A percentile compares a stretch with the other conserved stretches of the same genome.
Conservation (phyloP, 2,113 vertebrate species). For the Tachycineta bicolor region DNA sequence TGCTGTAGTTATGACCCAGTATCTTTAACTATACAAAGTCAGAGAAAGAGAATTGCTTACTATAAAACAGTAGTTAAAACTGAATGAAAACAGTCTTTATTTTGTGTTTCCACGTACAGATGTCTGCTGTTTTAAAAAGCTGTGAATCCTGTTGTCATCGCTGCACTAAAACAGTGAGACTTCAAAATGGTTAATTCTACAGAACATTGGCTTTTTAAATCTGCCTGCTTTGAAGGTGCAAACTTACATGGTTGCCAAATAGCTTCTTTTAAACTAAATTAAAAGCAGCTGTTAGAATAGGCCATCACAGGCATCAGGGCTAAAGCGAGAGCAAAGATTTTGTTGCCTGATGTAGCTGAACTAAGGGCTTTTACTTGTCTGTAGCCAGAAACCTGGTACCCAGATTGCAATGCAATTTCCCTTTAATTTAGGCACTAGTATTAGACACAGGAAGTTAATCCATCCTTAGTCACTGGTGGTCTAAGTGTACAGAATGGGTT, state of each 20-base stretch:
- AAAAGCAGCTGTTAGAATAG: slow-evolving; percentile 50
- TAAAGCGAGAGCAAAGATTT: slow-evolving; percentile 17
- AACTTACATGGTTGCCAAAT: slow-evolving; percentile 39
- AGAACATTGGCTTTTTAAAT: slow-evolving; percentile 2
- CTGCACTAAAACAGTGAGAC: background rate
- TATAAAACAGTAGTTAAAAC: background rate
- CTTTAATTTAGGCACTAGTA: slow-evolving; percentile 78
- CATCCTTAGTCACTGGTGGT: slow-evolving; percentile 78
- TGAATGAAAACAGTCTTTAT: background rate
- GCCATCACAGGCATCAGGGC: background rate
- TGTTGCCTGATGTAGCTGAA: slow-evolving; percentile 13
- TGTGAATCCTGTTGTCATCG: slow-evolving; percentile 10
- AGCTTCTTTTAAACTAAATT: slow-evolving; percentile 64
- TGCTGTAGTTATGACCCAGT: background rate
- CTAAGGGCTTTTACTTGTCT: slow-evolving; percentile 60
- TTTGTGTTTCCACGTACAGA: background rate
- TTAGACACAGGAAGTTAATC: slow-evolving; percentile 82
- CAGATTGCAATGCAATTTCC: slow-evolving; percentile 80
- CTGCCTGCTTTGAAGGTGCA: slow-evolving; percentile 50
- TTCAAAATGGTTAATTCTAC: slow-evolving; percentile 25
- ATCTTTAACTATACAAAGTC: background rate
- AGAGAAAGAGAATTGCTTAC: background rate
- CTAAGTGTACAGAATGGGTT: slow-evolving; percentile 76
- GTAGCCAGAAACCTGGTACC: slow-evolving; percentile 72
- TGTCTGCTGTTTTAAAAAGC: background rate